These are phyloP conservation scores for Hirudinaria manillensis DNA, from an alignment of 2,888 invertebrate genomes.

Conservation along the genomic window DNA sequence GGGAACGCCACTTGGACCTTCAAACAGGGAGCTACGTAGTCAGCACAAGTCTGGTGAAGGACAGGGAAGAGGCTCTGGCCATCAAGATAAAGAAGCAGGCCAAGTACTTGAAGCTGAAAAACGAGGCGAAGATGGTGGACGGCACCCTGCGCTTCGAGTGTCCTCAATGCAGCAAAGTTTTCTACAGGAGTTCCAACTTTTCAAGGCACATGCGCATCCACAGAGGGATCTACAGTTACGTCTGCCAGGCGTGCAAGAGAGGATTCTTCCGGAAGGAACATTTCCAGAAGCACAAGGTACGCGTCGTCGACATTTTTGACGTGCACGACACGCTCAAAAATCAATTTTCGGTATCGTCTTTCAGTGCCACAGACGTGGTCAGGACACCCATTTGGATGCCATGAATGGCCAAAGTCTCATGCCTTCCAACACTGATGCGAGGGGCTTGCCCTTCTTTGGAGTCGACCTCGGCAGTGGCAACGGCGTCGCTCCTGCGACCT, in stretches of 20 bases:
- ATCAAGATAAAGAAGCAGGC: slow-evolving; percentile 39
- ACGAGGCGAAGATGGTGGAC: slow-evolving; percentile 37
- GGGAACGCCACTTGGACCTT: slow-evolving; percentile 14
- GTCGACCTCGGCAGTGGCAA: slow-evolving; percentile 40
- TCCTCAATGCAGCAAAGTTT: slow-evolving; percentile 39
- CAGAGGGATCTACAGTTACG: slow-evolving; percentile 38
- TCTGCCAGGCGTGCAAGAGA: slow-evolving; percentile 39
- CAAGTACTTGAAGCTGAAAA: slow-evolving; percentile 38
- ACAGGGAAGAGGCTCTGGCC: slow-evolving; percentile 25
- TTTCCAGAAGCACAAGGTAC: slow-evolving; percentile 39
- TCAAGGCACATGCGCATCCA: slow-evolving; percentile 41
- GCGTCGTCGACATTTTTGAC: neutral
- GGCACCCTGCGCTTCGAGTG: slow-evolving; percentile 39
- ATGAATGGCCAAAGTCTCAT: slow-evolving; percentile 6
- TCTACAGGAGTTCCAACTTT: slow-evolving; percentile 40
- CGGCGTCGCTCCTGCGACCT: slow-evolving; percentile 37
- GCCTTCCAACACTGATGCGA: neutral
- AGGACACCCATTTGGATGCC: slow-evolving; percentile 4
- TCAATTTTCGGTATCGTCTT: neutral
- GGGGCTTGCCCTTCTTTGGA: neutral
- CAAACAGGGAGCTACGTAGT: slow-evolving; percentile 33
- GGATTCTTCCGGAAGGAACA: slow-evolving; percentile 42
- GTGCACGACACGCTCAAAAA: too few relatives aligned
- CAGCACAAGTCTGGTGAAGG: slow-evolving; percentile 16
- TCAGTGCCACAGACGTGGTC: slow-evolving; percentile 13